Evolutionary conservation across 1,140 invertebrate species (phyloP), one percentile per base, ranked within the genome.

Genomic region (Cataglyphis hispanica): DNA sequence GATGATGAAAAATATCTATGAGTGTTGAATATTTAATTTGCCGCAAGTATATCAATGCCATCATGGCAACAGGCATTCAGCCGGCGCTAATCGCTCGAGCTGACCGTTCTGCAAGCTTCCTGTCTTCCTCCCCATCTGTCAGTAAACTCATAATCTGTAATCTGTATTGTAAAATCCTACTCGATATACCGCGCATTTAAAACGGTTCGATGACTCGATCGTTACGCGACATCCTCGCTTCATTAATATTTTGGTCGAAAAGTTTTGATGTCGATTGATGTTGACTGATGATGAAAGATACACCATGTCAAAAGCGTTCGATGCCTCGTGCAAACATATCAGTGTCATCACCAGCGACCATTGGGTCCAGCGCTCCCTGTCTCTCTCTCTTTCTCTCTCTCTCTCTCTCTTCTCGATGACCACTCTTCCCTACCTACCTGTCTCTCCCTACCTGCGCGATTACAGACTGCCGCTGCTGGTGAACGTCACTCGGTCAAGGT

Each of bases 401-500:
- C 53, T 74, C 34, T 83, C 19, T 60, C 34, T 72, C 53, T 60
- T 11, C 31, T 53, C 53, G 16, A 8, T 31, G 43, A 60, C n/a
- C 43, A 37, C 46, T 78, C 61, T 58, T 56, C 43, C 64, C 16
- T 67, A 80, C 61, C 27, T 63, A 50, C 43, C 31, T 67, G 25
- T 80, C 31, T 69, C 53, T 56, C 43, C 43, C 77, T 88, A 67
- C 85, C 60, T 43, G 58, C 46, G 22, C 58, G 81, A 56, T 63
- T 53, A 58, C 69, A 63, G n/a, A 56, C n/a, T 56, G 84, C 70
- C 37, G 77, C 70, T 89, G 77, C 70, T 89, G 89, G 84, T 76
- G 89, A 89, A 90, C 91, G 88, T 91, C 93, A 94, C 93, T 94
- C 93, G 93, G 93, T 94, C 93, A 94, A 94, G 93, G 93, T 92